Conservation (phyloP, 2,113 vertebrate genomes). For the Geothlypis trichas region DNA sequence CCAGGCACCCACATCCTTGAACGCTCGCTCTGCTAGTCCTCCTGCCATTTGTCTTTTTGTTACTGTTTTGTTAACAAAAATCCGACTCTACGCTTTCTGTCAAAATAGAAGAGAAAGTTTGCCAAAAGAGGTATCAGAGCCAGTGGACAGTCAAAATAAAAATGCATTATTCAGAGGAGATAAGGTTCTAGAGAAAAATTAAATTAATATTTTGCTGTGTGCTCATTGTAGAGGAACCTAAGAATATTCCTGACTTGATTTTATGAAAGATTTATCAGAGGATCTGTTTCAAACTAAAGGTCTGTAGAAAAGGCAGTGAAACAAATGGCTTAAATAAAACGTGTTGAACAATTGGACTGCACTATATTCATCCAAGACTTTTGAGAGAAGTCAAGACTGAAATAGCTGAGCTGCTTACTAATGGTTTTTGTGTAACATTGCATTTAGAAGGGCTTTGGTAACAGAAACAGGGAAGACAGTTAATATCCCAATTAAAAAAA, state of each 20-base stretch:
- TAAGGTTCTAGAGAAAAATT: neutral
- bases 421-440: neutral
- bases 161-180: neutral
- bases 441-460: neutral
- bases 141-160: neutral
- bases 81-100: neutral
- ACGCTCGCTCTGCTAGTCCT: neutral
- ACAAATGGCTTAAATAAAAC: neutral
- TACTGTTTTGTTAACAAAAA: neutral
- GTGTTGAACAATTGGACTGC: rapidly evolving
- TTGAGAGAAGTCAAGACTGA: neutral
- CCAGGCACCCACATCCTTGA: neutral
- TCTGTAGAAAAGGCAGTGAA: neutral
- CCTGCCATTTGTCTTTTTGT: neutral
- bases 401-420: neutral
- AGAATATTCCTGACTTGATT: neutral
- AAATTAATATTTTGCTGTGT: neutral
- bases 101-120: neutral
- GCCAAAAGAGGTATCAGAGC: neutral
- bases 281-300: neutral
- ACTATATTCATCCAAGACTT: neutral
- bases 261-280: neutral
- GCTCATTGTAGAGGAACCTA: neutral
- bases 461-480: neutral
- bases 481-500: neutral